These are phyloP conservation scores for Thymelicus acteon DNA, from an alignment of 2,888 invertebrate species.

Conservation along the genomic window DNA sequence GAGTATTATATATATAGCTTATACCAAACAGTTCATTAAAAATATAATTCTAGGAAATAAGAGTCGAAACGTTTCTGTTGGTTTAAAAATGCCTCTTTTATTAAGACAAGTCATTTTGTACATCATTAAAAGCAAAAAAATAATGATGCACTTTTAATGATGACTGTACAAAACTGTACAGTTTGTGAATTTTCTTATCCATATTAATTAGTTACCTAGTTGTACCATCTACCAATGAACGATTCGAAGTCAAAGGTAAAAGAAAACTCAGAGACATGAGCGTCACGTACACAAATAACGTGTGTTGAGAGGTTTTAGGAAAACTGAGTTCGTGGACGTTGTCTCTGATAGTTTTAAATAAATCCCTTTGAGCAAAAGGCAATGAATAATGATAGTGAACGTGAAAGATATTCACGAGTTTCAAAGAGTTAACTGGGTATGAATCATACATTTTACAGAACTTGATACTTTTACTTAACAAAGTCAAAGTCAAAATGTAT, in stretches of 20 bases:
- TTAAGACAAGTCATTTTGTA: too few relatives aligned
- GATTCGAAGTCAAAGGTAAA: background rate
- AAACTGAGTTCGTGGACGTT: conserved; percentile 9
- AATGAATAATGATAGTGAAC: background rate
- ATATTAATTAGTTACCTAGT: too few relatives aligned
- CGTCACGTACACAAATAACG: background rate
- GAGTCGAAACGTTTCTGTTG: too few relatives aligned
- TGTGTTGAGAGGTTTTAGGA: background rate
- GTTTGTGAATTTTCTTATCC: too few relatives aligned
- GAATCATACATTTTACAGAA: background rate
- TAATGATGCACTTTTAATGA: too few relatives aligned
- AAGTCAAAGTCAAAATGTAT: too few relatives aligned
- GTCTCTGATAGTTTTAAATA: conserved; percentile 8
- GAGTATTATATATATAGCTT: too few relatives aligned
- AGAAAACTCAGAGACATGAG: background rate
- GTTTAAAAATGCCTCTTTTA: too few relatives aligned
- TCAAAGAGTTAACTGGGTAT: background rate
- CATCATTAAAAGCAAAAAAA: too few relatives aligned
- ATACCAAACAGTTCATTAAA: too few relatives aligned
- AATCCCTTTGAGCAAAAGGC: conserved; percentile 1
- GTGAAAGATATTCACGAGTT: background rate
- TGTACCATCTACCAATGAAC: background rate
- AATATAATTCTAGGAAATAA: too few relatives aligned
- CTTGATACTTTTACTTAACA: background rate
- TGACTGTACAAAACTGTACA: too few relatives aligned